Base-by-base conservation (phyloP, 1,140 invertebrate genomes). In the Wasmannia auropunctata region DNA sequence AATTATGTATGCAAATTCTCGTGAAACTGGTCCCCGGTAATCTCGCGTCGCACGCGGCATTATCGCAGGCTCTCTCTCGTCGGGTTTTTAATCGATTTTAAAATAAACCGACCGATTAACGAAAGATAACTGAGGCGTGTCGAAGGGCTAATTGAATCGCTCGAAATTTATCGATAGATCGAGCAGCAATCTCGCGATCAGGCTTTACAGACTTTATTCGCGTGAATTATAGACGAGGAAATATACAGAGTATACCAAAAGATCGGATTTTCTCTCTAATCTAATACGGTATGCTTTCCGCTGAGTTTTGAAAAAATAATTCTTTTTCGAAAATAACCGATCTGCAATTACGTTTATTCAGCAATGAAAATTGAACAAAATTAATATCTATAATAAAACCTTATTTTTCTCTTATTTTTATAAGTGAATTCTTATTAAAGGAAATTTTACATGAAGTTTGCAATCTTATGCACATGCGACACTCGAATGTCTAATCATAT, bases 1-100 rank as follows among this genome's bases (percentile, higher is more conserved):
- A 81, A 70, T 81, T 70, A 70, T 58, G 65, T 63, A 81, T n/a
- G n/a, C n/a, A 81, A 81, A n/a, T n/a, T n/a, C n/a, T 58, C 37
- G 31, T 19, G 49, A 67, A 81, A 81, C 77, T 25, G 51, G 51
- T 67, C 37, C 62, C 16, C 22, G 25, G 22, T 43, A 67, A 43
- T 81, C 34, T 43, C n/a, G 60, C 58, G 72, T 16, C 34, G 72
- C 74, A 28, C 22, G 56, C 74, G 31, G 46, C 22, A 28, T 80
- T 80, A 80, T 69, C 63, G 62, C 37, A 3, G 31, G n/a, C n/a
- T n/a, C n/a, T 16, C 43, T 51, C 46, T 80, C 40, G 31, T 5
- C 34, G 22, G 22, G 5, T 81, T 81, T 70, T 72, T 72, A 72
- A 72, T 81, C 65, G 65, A 72, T 72, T 81, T 81, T 72, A 60